These are phyloP conservation scores for Eupithecia exiguata DNA, from an alignment of 2,888 invertebrate species.

Conservation along the genomic window DNA sequence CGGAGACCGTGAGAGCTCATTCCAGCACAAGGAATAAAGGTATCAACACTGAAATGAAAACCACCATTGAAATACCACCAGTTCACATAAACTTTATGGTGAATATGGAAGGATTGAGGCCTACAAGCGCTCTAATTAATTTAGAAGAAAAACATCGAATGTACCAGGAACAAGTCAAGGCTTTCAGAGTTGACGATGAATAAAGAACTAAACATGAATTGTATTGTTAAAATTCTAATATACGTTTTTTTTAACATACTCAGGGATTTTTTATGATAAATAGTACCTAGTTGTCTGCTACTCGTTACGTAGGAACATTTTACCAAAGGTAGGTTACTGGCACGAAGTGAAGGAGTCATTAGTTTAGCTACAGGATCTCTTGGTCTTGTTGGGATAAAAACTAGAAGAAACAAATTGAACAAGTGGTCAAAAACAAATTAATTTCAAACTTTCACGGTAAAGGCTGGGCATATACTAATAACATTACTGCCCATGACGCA, in stretches of 20 bases:
- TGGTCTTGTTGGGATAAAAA: not conserved
- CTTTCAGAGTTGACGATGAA: constrained; percentile 57
- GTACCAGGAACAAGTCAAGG: constrained; percentile 75
- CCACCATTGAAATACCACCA: constrained; percentile 51
- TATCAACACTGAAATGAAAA: constrained; percentile 53
- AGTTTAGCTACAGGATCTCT: not conserved
- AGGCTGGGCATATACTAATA: not conserved
- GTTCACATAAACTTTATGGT: constrained; percentile 74
- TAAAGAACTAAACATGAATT: constrained; percentile 24
- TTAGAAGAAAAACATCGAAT: constrained; percentile 75
- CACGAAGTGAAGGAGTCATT: not conserved
- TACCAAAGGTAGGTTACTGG: not conserved
- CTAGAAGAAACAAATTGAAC: not conserved
- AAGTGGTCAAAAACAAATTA: not conserved
- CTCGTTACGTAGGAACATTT: not conserved
- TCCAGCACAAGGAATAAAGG: constrained; percentile 55
- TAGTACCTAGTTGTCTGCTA: not conserved
- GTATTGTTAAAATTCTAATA: constrained; percentile 26
- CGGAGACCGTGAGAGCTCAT: constrained; percentile 46
- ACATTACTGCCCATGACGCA: not conserved
- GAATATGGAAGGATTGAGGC: constrained; percentile 65
- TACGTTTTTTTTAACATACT: constrained; percentile 21
- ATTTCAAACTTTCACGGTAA: not conserved
- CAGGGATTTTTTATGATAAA: not conserved
- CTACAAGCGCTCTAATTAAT: constrained; percentile 64